Conservation (phyloP, 37 sponge, comb jelly and placozoan species). For the Cliona cf. orientalis region DNA sequence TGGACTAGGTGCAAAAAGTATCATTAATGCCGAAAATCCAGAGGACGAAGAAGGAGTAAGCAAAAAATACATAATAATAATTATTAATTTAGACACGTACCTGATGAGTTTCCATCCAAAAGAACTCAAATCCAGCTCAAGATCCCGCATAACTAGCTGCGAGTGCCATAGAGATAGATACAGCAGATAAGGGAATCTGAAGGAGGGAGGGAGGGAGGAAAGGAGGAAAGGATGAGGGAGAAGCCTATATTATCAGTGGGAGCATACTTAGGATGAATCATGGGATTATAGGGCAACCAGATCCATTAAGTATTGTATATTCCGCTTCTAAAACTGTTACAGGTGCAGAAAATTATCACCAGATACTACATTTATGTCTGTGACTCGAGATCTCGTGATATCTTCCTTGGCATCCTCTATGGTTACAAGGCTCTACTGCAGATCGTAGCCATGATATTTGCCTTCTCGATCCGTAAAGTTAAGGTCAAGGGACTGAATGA, state of each 20-base stretch:
- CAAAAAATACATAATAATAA: too few species aligned
- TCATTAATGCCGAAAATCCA: not conserved
- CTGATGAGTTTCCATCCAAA: not conserved
- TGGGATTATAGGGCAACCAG: too few species aligned
- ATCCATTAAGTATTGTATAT: too few species aligned
- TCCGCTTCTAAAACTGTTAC: too few species aligned
- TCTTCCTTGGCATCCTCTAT: conserved; percentile 46
- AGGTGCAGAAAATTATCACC: conserved; percentile 3
- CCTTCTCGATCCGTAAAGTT: conserved; percentile 64
- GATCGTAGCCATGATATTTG: conserved; percentile 37
- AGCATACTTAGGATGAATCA: too few species aligned
- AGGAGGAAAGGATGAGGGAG: too few species aligned
- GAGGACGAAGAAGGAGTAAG: conserved; percentile 17
- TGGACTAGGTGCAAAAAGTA: conserved; percentile 1
- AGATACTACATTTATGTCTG: conserved; percentile 24
- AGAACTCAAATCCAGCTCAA: too few species aligned
- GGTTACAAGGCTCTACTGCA: conserved; percentile 58
- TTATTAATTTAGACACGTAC: not conserved
- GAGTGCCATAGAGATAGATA: too few species aligned
- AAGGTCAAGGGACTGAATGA: conserved; percentile 67
- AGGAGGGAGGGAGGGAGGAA: too few species aligned
- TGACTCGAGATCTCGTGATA: conserved; percentile 6
- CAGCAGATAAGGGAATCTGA: too few species aligned
- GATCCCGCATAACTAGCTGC: too few species aligned
- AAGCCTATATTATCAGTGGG: too few species aligned